Base-by-base conservation (phyloP, 1,140 invertebrate species). In the Metopolophium dirhodum region DNA sequence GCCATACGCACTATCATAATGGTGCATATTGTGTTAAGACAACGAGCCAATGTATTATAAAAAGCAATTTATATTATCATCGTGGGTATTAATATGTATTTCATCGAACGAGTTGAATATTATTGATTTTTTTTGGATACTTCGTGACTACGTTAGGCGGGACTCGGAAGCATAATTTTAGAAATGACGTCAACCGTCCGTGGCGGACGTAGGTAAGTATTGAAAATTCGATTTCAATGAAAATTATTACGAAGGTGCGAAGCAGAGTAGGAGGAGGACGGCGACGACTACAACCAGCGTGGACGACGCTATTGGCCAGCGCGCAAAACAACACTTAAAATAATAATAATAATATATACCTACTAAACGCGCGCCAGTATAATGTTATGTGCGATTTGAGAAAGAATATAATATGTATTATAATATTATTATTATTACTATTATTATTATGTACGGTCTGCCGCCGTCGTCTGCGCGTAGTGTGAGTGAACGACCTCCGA, bases 401-500 rank as follows among this genome's bases (percentile, higher is more conserved):
- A 85, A 45, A 85, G 45, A 86, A 45, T 41, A 77, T 68, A n/a
- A n/a, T 77, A 77, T 68, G 30, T 68, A 30, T 68, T 68, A 77
- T 77, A 77, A n/a, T 77, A 77, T 77, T 77, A 77, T n/a, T 68
- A 68, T 68, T 68, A 68, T 68, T 68, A 61, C 11, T 61, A 61
- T 61, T 57, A 61, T 61, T 61, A 61, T 61, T 61, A 61, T 61
- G 57, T 30, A 87, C 85, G 30, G 47, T 87, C 47, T 87, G 47
- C 86, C 85, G 85, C 86, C 86, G 86, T 11, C 35, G 83, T 87
- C 86, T 49, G 45, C 45, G 47, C 6, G 45, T 49, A 77, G 77
- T 85, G 91, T 92, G 91, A 92, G 91, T 92, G 91, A 92, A 92
- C 91, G 91, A 92, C 91, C 91, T 92, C 91, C 35, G 91, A 92